phyloP scores from a whole-genome alignment of 1,140 invertebrate genomes.

The Drosophila kohkoa region DNA sequence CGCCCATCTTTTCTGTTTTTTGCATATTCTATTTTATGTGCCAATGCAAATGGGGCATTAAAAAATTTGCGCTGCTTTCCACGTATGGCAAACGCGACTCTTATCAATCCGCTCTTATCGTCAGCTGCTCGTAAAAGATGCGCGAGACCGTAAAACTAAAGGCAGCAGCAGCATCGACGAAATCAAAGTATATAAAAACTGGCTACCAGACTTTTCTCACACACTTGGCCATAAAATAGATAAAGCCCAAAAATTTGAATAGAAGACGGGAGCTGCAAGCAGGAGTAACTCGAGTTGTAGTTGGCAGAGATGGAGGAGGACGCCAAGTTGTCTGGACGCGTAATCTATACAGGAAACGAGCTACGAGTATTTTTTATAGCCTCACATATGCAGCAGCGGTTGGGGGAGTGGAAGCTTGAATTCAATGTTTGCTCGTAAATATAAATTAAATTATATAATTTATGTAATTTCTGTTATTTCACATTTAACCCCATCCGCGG shows the following conservation, averaged over 20 bases:
- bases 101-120: constrained; percentile 52
- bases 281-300: not conserved
- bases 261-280: constrained; percentile 24
- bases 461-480: constrained; percentile 78
- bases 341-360: constrained; percentile 63
- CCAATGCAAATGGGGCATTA: constrained; percentile 78
- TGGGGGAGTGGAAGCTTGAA: not conserved
- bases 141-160: constrained; percentile 71
- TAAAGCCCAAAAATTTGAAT: constrained; percentile 76
- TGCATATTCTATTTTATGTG: constrained; percentile 55
- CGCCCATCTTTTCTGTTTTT: constrained; percentile 26
- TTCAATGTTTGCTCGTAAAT: constrained; percentile 59
- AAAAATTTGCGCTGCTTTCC: constrained; percentile 72
- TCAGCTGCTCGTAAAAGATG: constrained; percentile 69
- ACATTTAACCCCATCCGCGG: constrained; percentile 61
- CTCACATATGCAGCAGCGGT: constrained; percentile 14
- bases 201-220: constrained; percentile 57
- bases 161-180: constrained; percentile 50
- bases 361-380: constrained; percentile 59
- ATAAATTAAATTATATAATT: constrained; percentile 81
- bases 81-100: constrained; percentile 43
- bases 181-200: constrained; percentile 79
- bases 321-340: constrained; percentile 64
- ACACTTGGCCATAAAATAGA: constrained; percentile 77
- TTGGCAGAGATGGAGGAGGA: constrained; percentile 7